These are phyloP conservation scores for Pelagia noctiluca DNA, from an alignment of 30 jellyfish, hydroid and myxozoan species.

Conservation along the genomic window DNA sequence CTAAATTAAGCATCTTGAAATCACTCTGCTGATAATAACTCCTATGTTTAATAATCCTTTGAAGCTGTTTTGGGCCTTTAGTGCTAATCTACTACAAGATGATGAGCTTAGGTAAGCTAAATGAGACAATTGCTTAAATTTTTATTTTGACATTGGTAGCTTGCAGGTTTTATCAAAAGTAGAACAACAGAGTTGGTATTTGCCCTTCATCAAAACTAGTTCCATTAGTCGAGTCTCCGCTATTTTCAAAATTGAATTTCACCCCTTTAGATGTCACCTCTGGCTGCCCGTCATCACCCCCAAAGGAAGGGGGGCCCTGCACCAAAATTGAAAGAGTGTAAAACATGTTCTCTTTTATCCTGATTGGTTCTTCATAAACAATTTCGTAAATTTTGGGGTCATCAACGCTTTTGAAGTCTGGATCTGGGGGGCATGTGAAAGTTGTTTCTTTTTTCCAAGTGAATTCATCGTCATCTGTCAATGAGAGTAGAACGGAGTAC, in stretches of 20 bases:
- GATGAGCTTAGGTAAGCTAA: no score
- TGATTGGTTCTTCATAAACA: conserved; percentile 89
- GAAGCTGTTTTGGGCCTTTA: no score
- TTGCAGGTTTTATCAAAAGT: conserved; percentile 61
- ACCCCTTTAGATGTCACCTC: conserved; percentile 89
- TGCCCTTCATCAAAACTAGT: conserved; percentile 99
- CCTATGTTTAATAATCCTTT: no score
- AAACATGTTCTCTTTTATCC: conserved; percentile 65
- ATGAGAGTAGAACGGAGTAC: conserved; percentile 63
- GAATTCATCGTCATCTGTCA: conserved; percentile 72
- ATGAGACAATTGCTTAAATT: no score
- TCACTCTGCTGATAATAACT: no score
- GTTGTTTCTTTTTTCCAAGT: conserved; percentile 54
- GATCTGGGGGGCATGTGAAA: conserved; percentile 99
- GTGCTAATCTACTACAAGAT: no score
- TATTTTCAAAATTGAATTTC: conserved; percentile 88
- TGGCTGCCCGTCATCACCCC: conserved; percentile 97
- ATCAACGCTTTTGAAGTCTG: conserved; percentile 75
- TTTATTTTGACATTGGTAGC: no score
- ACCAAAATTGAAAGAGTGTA: conserved; percentile 78
- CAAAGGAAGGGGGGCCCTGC: conserved; percentile 99
- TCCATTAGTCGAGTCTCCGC: conserved; percentile 97
- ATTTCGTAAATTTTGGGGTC: conserved; percentile 86
- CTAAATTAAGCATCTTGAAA: no score
- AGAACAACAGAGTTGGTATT: conserved; percentile 87